Base-by-base conservation (phyloP, 2,888 invertebrate genomes). In the Dryobotodes eremita region DNA sequence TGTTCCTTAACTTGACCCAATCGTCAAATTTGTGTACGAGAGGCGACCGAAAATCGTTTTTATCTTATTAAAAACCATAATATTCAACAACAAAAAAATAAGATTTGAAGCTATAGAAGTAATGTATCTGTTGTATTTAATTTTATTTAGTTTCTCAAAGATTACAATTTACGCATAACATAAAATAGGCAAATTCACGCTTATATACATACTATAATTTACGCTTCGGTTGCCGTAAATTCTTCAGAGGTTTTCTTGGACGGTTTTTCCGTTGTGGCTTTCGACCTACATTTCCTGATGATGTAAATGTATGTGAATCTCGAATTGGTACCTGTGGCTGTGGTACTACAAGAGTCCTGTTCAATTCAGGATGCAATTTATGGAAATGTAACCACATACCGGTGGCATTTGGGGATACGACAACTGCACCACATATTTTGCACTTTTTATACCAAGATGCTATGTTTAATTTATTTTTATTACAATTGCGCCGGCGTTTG, bases 341-440 rank as follows among this genome's bases (percentile, higher is more conserved):
- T 17, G 82, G 68, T 53, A 53, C n/a, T 20, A 61, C 15, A 65
- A 59, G 64, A 26, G 46, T 55, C 36, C n/a, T 55, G 11, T 77
- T 83, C 73, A 84, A 26, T 66, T 66, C 70, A 20, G 80, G 82
- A 36, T 82, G 82, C 15, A 7, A 23, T 23, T 59, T 62, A 3
- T 71, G 17, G 48, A 66, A 82, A 66, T 82, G 82, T 36, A 79
- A 57, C 80, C 80, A 71, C 70, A 84, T 79, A 74, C 59, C 79
- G 4, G 8, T 36, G 11, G 65, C 53, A 59, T 83, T 59, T 48
- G 80, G 77, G 5, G 64, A 23, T n/a, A 62, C 70, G 26, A 82
- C 46, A n/a, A 55, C 3, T 13, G 26, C 23, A 48, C 61, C 80
- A 71, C 82, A 82, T 57, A 84, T 46, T 64, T 72, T 82, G 13